phyloP scores from a whole-genome alignment of 2,113 vertebrate genomes.

The Barnardius zonarius region DNA sequence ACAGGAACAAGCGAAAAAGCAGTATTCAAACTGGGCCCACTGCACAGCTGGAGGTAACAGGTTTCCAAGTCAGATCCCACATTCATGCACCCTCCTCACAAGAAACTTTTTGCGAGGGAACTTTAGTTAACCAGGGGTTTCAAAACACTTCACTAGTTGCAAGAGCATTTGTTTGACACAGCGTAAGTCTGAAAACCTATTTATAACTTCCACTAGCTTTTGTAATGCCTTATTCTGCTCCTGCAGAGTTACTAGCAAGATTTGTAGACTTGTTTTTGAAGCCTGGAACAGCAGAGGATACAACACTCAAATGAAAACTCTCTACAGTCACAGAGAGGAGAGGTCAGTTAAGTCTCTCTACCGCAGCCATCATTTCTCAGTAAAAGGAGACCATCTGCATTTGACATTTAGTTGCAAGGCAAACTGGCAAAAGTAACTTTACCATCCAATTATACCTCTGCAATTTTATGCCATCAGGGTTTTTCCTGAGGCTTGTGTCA shows the following conservation, averaged over 20 bases:
- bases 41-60: neutral
- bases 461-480: neutral
- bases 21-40: neutral
- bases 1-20: neutral
- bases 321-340: neutral
- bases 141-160: neutral
- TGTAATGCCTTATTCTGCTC: neutral
- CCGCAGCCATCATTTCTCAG: neutral
- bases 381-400: neutral
- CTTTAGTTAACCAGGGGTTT: rapidly evolving
- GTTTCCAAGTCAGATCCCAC: neutral
- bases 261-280: neutral
- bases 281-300: neutral
- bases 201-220: neutral
- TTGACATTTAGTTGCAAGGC: neutral
- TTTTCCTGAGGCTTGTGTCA: neutral
- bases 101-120: neutral
- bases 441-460: neutral
- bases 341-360: neutral
- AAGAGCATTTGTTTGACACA: neutral
- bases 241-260: neutral
- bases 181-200: neutral
- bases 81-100: neutral
- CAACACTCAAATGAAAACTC: neutral
- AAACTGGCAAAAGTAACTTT: neutral